These are phyloP conservation scores for Lepisosteus osseus DNA, from an alignment of 2,113 vertebrate genomes.

Conservation along the genomic window DNA sequence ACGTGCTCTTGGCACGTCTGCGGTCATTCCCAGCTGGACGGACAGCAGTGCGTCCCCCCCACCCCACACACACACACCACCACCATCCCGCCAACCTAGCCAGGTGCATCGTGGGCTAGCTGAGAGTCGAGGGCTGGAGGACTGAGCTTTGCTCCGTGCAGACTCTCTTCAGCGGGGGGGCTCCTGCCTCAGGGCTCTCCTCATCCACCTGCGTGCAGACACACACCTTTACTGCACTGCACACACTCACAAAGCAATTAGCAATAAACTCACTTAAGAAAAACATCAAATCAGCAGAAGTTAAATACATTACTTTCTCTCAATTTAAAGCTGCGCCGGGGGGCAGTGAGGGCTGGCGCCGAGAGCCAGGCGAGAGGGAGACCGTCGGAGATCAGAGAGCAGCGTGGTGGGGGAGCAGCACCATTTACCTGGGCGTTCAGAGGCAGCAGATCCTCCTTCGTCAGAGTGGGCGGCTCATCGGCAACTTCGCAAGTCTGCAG, in stretches of 20 bases:
- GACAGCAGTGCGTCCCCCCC: slow-evolving; percentile 9
- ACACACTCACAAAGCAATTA: too few relatives aligned
- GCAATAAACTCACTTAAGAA: too few relatives aligned
- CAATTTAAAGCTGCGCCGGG: too few relatives aligned
- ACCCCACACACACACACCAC: slow-evolving; percentile 13
- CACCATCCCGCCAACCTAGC: slow-evolving; percentile 29
- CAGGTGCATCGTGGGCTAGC: slow-evolving; percentile 62
- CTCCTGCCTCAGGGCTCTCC: slow-evolving; percentile 66
- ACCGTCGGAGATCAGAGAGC: neutral
- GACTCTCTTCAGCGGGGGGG: slow-evolving; percentile 88
- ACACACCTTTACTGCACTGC: neutral
- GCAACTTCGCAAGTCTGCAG: slow-evolving; percentile 82
- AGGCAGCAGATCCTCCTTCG: slow-evolving; percentile 87
- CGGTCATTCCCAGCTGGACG: slow-evolving; percentile 27
- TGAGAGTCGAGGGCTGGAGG: slow-evolving; percentile 66
- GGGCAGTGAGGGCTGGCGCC: too few relatives aligned
- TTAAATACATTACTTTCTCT: neutral
- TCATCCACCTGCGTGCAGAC: slow-evolving; percentile 65
- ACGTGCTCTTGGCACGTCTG: slow-evolving; percentile 27
- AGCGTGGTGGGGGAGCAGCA: neutral
- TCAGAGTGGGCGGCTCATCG: slow-evolving; percentile 95
- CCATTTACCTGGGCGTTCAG: slow-evolving; percentile 69
- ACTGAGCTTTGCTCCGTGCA: slow-evolving; percentile 77
- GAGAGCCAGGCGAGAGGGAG: too few relatives aligned
- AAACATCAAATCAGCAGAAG: neutral